These are phyloP conservation scores for Cheilosia grossa DNA, from an alignment of 2,888 invertebrate species.

Conservation along the genomic window DNA sequence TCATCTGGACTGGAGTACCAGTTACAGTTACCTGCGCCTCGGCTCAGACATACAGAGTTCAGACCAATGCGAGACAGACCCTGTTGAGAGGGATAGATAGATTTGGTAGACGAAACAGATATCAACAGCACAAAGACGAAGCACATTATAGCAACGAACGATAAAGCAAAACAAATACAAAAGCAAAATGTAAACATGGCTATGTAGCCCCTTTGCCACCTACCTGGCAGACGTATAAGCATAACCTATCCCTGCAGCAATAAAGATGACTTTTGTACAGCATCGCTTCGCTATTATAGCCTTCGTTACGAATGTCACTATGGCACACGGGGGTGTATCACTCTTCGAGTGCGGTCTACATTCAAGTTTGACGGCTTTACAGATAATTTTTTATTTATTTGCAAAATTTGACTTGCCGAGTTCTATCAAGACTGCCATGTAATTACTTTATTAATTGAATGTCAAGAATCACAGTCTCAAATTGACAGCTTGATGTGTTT, in stretches of 20 bases:
- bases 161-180: conserved; percentile 33
- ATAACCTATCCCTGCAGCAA: conserved; percentile 31
- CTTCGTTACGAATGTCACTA: conserved; percentile 5
- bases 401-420: not conserved
- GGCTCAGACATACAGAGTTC: no score
- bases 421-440: not conserved
- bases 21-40: conserved; percentile 55
- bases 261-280: conserved; percentile 25
- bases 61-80: conserved; percentile 26
- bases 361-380: conserved; percentile 13
- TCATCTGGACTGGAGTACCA: conserved; percentile 66
- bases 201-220: conserved; percentile 38
- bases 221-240: conserved; percentile 36
- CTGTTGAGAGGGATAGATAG: conserved; percentile 36
- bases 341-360: conserved; percentile 18
- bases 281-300: not conserved
- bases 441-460: conserved; percentile 8
- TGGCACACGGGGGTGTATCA: conserved; percentile 15
- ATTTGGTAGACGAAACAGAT: conserved; percentile 35
- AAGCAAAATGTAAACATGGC: conserved; percentile 34
- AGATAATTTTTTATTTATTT: conserved; percentile 20
- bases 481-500: conserved; percentile 34
- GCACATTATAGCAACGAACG: conserved; percentile 27
- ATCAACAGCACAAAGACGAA: conserved; percentile 15
- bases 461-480: conserved; percentile 49